These are phyloP conservation scores for Coenonympha arcania DNA, from an alignment of 2,888 invertebrate genomes.

Conservation along the genomic window DNA sequence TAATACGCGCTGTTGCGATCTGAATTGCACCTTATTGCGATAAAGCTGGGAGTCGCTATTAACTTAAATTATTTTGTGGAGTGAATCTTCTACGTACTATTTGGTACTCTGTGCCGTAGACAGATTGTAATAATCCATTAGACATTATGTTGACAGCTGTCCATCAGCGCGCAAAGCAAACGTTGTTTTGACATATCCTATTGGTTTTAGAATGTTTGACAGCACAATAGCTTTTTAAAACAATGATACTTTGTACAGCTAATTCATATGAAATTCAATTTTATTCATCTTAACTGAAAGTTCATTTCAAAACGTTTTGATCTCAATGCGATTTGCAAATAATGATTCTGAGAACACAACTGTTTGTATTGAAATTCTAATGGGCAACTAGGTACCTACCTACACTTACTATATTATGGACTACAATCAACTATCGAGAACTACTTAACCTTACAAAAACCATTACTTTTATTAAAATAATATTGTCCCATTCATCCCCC, in stretches of 20 bases:
- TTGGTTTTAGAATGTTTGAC: conserved; percentile 22
- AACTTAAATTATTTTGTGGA: too few species aligned
- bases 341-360: conserved; percentile 13
- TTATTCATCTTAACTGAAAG: not conserved
- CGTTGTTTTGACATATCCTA: conserved; percentile 19
- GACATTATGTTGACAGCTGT: conserved; percentile 13
- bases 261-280: conserved; percentile 1
- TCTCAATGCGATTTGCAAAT: conserved; percentile 7
- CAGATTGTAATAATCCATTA: conserved; percentile 6
- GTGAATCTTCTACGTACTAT: too few species aligned
- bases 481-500: too few species aligned
- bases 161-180: conserved; percentile 13
- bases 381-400: conserved; percentile 3
- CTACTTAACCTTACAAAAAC: too few species aligned
- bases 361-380: conserved; percentile 10
- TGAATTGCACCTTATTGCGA: too few species aligned
- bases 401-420: too few species aligned
- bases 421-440: too few species aligned
- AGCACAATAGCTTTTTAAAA: conserved; percentile 27
- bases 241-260: conserved; percentile 7
- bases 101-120: conserved; percentile 6
- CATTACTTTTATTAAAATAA: too few species aligned
- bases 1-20: too few species aligned
- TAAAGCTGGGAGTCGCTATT: too few species aligned
- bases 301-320: not conserved